These are phyloP conservation scores for Idaea straminata DNA, from an alignment of 2,888 invertebrate species.

Conservation along the genomic window DNA sequence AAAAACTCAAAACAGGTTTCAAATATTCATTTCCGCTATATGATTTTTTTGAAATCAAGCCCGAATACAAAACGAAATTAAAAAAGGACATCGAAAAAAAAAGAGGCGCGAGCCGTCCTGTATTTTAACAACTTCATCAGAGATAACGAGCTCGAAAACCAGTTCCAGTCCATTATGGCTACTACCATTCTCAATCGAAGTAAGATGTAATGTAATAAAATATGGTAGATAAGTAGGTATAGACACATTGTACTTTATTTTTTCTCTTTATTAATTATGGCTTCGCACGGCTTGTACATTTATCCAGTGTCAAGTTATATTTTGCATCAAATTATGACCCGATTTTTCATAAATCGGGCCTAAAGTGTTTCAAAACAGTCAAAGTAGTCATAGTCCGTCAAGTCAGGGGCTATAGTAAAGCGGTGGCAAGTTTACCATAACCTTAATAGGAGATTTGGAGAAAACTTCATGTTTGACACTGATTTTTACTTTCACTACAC, in stretches of 20 bases:
- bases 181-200: slow-evolving; percentile 14
- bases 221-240: not conserved
- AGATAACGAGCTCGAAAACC: slow-evolving; percentile 66
- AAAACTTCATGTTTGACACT: no score
- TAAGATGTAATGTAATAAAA: slow-evolving; percentile 8
- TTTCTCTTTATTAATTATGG: no score
- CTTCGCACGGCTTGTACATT: no score
- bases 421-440: no score
- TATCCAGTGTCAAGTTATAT: no score
- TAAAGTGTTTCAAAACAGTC: no score
- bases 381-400: no score
- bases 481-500: no score
- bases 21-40: not conserved
- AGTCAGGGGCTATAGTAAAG: no score
- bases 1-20: not conserved
- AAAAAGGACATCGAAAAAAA: slow-evolving; percentile 41
- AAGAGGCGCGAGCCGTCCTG: slow-evolving; percentile 61
- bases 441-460: no score
- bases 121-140: slow-evolving; percentile 72
- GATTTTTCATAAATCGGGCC: no score
- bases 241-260: slow-evolving; percentile 1
- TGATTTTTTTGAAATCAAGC: not conserved
- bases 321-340: no score
- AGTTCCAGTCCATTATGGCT: slow-evolving; percentile 32
- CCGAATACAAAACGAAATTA: slow-evolving; percentile 11